These are phyloP conservation scores for Anarsia innoxiella DNA, from an alignment of 2,888 invertebrate genomes.

Conservation along the genomic window DNA sequence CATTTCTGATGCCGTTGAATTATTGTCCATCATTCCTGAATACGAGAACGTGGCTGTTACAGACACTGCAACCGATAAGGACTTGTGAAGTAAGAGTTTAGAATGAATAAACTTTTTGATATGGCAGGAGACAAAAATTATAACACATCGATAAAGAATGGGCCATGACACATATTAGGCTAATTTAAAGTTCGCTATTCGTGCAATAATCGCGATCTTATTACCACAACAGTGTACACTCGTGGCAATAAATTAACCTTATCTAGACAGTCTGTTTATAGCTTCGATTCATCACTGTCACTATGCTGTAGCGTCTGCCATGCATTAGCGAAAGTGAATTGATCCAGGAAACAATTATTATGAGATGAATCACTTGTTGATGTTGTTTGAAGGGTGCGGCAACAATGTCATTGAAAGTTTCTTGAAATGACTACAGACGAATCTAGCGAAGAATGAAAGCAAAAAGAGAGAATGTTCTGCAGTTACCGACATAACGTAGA, in stretches of 20 bases:
- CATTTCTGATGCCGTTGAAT: no score
- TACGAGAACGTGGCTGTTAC: no score
- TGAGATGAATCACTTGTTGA: slow-evolving; percentile 14
- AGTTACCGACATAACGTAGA: not conserved
- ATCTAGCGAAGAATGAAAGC: not conserved
- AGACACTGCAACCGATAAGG: no score
- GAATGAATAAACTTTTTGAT: no score
- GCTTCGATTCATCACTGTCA: slow-evolving; percentile 64
- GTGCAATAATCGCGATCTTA: slow-evolving; percentile 37
- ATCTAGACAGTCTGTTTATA: slow-evolving; percentile 64
- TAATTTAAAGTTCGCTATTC: slow-evolving; percentile 10
- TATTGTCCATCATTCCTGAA: no score
- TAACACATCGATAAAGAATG: slow-evolving; percentile 19
- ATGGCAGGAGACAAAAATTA: no score
- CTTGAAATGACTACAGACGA: no score
- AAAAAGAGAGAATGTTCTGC: not conserved
- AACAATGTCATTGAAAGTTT: no score
- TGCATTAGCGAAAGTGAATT: slow-evolving; percentile 51
- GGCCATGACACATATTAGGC: slow-evolving; percentile 35
- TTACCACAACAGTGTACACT: slow-evolving; percentile 41
- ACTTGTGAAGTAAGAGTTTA: no score
- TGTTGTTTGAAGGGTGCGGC: no score
- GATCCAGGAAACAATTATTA: slow-evolving; percentile 32
- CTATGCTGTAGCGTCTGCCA: slow-evolving; percentile 25
- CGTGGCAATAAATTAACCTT: slow-evolving; percentile 61